Evolutionary conservation across 2,888 invertebrate species (phyloP).

Genomic region (Falcaria lacertinaria): DNA sequence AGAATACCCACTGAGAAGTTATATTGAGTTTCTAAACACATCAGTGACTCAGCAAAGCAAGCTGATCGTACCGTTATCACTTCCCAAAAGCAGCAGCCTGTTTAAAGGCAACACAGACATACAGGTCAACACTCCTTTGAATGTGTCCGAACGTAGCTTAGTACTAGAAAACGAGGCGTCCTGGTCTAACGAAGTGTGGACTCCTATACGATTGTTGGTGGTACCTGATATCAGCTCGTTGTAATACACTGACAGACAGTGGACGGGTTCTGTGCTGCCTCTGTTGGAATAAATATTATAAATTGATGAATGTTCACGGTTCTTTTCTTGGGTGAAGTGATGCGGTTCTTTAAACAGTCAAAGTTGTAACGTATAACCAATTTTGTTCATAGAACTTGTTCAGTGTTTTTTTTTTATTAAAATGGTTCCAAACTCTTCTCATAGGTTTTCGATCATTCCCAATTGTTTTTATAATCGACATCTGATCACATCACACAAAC

Average conservation of each 20-base stretch:
- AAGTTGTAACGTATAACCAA: no score
- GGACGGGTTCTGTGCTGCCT: conserved; percentile 95
- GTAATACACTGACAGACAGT: conserved; percentile 89
- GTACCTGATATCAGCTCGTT: conserved; percentile 93
- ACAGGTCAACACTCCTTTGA: conserved; percentile 94
- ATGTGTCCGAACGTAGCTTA: conserved; percentile 91
- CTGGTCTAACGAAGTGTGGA: conserved; percentile 85
- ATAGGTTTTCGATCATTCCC: no score
- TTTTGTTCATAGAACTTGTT: no score
- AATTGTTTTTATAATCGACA: no score
- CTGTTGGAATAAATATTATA: conserved; percentile 62
- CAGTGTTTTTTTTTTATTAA: no score
- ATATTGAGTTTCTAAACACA: background rate
- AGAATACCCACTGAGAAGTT: no score
- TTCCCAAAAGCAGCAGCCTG: conserved; percentile 91
- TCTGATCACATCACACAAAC: no score
- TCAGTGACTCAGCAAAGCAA: conserved; percentile 83
- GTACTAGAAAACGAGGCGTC: conserved; percentile 90
- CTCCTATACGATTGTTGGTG: conserved; percentile 94
- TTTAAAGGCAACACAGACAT: conserved; percentile 95
- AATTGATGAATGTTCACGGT: no score
- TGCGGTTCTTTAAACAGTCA: no score
- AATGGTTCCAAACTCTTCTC: no score
- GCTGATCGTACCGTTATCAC: conserved; percentile 93
- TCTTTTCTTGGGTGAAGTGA: no score